Base-by-base conservation (phyloP, 2,113 vertebrate species). In the Pipra filicauda region DNA sequence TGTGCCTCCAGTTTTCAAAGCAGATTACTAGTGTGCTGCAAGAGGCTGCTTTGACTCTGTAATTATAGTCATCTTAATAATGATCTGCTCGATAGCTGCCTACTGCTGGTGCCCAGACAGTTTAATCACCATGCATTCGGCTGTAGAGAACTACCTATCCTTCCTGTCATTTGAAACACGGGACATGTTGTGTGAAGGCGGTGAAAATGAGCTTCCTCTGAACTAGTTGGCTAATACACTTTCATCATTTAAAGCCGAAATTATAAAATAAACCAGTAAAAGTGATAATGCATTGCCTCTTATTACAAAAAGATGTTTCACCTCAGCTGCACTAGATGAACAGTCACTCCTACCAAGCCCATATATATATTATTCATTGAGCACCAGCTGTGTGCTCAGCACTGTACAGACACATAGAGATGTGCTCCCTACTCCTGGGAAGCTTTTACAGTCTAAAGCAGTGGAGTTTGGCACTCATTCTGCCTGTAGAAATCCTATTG, bases 1-100 rank as follows among this genome's bases (percentile, higher is more conserved):
- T 85, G 95, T 97, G 97, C 96, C 96, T 96, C 92, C 89, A 90
- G 95, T 98, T 97, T 94, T 98, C 84, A 97, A 97, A 98, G 98
- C 97, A 97, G 98, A 98, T 98, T 98, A 98, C 97, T 97, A 97
- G 72, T 55, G 81, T 20, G 3, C 81, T 84, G 66, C 65, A 81
- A 93, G 85, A 61, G 62, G 41, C 74, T 95, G 79, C 70, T 87
- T 70, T 18, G 85, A 85, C 87, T 95, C 90, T 93, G 65, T 97
- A 97, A 97, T 97, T 97, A 96, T 39, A 96, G 72, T 35, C 89
- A 86, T 95, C 76, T 89, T 93, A 96, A 96, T 93, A 96, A 97
- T 84, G 85, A 95, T 90, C 91, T 94, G 49, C 85, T 96, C 84
- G 27, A 74, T 81, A 21, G 57, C 91, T 94, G 82, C 67, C 91